Evolutionary conservation across 2,888 invertebrate species (phyloP), one percentile per base, ranked within the genome.

Genomic region (Dorcus parallelipipedus): DNA sequence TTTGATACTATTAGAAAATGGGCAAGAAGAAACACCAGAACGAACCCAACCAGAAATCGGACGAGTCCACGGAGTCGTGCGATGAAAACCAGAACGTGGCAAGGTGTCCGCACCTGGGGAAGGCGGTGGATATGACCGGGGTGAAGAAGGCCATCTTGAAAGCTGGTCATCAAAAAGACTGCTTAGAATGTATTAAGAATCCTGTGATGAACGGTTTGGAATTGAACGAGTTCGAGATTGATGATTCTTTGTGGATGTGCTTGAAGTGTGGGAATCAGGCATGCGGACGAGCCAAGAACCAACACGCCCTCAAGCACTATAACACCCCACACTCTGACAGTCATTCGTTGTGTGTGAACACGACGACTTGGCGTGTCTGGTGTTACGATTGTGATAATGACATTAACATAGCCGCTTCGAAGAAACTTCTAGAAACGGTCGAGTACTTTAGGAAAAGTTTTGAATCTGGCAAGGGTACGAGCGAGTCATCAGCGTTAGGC

Each of bases 341-440:
- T 49, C 94, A 94, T 78, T 83, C 86, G 2, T 74, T 94, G 59
- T 87, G 86, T 42, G 82, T 89, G 61, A 88, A 91, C 73, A 89
- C 89, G 26, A 83, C 84, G 39, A 78, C 83, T 20, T 90, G 89
- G 85, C 84, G 82, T 57, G 82, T 91, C 26, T 91, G 90, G 85
- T 94, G 93, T 78, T 91, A 91, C 72, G 83, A 83, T 55, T 94
- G 93, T 78, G 86, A 89, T 71, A 83, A 82, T 67, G 87, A 89
- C 77, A 82, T 93, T 10, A 82, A 82, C 54, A 76, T 84, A 8
- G 78, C 82, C 2, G 79, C 81, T 73, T 63, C 84, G 49, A 87
- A 87, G 74, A 89, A 88, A 71, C 80, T 94, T 1, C 81, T 84
- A 47, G 91, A 92, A 71, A 86, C 51, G 52, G 56, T 61, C 26